phyloP scores from a whole-genome alignment of 2,113 vertebrate species.

The Synodontis membranacea region DNA sequence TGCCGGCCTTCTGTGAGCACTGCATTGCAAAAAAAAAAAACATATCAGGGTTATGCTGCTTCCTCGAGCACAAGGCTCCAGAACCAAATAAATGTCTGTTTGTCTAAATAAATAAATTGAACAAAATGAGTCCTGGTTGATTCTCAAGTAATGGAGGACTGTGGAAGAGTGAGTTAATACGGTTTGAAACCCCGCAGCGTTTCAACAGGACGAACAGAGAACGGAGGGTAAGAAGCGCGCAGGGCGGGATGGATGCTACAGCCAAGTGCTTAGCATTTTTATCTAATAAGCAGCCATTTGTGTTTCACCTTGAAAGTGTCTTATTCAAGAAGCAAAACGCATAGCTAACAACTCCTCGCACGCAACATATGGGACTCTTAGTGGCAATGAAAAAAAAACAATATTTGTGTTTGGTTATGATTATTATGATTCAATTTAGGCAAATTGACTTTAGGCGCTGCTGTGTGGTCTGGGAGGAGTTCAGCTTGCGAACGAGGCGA shows the following conservation, averaged over 20 bases:
- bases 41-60: neutral
- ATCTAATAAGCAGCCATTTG: constrained; percentile 44
- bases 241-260: constrained; percentile 10
- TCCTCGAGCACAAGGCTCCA: neutral
- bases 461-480: constrained; percentile 62
- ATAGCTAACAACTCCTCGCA: constrained; percentile 51
- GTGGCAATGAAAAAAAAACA: constrained; percentile 32
- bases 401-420: constrained; percentile 51
- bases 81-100: neutral
- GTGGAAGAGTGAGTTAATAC: constrained; percentile 8
- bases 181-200: neutral
- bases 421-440: constrained; percentile 65
- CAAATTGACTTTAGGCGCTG: constrained; percentile 61
- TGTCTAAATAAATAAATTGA: neutral
- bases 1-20: constrained; percentile 25
- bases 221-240: neutral
- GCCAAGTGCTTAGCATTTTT: constrained; percentile 47
- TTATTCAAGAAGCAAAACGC: constrained; percentile 48
- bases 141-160: constrained; percentile 3
- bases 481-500: constrained; percentile 61
- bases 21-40: constrained; percentile 22
- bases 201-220: neutral
- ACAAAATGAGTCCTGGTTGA: neutral
- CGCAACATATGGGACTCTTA: constrained; percentile 58
- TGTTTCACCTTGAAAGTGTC: constrained; percentile 50